These are phyloP conservation scores for Hydraecia micacea DNA, from an alignment of 2,888 invertebrate genomes.

Conservation along the genomic window DNA sequence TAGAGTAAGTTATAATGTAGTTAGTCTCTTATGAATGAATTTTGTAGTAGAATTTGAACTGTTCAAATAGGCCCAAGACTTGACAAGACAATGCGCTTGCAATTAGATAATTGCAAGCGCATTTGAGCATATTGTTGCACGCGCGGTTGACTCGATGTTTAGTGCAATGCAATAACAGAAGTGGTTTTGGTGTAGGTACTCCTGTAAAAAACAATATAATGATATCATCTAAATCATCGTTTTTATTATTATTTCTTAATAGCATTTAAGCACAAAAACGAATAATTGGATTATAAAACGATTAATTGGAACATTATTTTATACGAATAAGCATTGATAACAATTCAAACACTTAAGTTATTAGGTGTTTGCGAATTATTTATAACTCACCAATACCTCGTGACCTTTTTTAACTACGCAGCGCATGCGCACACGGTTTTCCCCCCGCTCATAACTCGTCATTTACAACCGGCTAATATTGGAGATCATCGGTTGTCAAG, in stretches of 20 bases:
- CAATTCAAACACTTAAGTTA: no score
- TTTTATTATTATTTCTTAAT: background rate
- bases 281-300: background rate
- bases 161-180: slow-evolving; percentile 2
- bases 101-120: slow-evolving; percentile 8
- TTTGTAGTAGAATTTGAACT: background rate
- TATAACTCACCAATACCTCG: background rate
- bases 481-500: background rate
- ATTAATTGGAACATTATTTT: background rate
- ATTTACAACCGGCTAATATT: background rate
- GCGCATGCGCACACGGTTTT: slow-evolving; percentile 4
- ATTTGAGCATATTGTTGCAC: slow-evolving; percentile 4
- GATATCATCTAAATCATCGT: background rate
- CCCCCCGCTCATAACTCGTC: background rate
- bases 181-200: background rate
- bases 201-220: background rate
- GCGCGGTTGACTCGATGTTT: slow-evolving; percentile 4
- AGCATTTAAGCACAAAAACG: background rate
- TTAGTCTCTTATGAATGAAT: slow-evolving; percentile 10
- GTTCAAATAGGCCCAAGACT: background rate
- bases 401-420: background rate
- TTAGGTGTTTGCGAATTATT: slow-evolving; percentile 1
- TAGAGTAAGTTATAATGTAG: background rate
- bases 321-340: background rate
- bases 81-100: no score